A percentile compares a stretch with the other conserved stretches of the same genome.
These are phyloP conservation scores for Coendou prehensilis DNA, from an alignment of 2,797 vertebrate genomes.

Conservation along the genomic window DNA sequence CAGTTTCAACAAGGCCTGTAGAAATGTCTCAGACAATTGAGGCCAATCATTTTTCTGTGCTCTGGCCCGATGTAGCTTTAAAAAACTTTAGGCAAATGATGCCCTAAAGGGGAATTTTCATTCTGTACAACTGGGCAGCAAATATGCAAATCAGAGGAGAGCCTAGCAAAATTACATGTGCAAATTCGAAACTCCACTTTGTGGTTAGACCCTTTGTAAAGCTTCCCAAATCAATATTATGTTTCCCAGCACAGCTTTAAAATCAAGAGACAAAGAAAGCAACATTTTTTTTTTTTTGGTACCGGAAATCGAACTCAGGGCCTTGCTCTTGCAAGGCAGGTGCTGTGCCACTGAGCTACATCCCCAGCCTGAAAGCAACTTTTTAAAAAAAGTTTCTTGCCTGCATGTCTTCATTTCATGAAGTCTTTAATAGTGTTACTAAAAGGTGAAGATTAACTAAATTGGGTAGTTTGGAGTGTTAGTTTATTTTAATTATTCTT, in stretches of 20 bases:
- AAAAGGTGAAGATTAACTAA: background rate
- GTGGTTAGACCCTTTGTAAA: background rate
- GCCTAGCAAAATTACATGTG: background rate
- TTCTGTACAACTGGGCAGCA: background rate
- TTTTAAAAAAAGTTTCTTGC: background rate
- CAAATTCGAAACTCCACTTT: background rate
- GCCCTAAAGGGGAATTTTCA: background rate
- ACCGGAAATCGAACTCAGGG: too few relatives aligned
- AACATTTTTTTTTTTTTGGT: background rate
- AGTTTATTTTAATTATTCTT: background rate
- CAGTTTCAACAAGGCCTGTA: background rate
- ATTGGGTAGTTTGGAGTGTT: background rate
- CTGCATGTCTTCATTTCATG: background rate
- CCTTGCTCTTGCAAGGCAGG: too few relatives aligned
- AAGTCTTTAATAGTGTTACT: background rate
- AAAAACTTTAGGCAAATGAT: conserved; percentile 39
- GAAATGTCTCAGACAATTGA: background rate
- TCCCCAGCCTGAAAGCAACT: background rate
- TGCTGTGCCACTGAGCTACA: too few relatives aligned
- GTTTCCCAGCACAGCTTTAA: background rate
- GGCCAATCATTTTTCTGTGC: conserved; percentile 27
- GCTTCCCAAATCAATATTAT: background rate
- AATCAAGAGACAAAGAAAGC: conserved; percentile 7
- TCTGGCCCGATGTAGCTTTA: background rate
- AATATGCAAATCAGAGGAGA: conserved; percentile 23